A percentile compares a stretch with the other conserved stretches of the same genome.
phyloP scores from a whole-genome alignment of 2,888 invertebrate species.

The Amaurobius ferox region DNA sequence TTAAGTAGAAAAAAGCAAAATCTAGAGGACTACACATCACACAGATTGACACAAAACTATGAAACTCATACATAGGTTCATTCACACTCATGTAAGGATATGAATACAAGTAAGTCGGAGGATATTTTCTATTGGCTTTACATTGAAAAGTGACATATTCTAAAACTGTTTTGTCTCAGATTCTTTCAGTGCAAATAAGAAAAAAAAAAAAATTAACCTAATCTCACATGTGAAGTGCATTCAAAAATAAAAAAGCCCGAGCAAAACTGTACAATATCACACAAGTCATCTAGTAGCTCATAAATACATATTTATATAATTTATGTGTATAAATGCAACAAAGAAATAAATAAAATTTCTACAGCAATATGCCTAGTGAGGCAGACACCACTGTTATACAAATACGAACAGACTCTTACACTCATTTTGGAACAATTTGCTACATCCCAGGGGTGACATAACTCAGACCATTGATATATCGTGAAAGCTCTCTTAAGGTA shows the following conservation, averaged over 20 bases:
- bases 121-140: too few species aligned
- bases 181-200: neutral
- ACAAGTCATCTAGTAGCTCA: slow-evolving; percentile 45
- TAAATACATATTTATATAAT: slow-evolving; percentile 55
- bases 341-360: slow-evolving; percentile 43
- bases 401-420: neutral
- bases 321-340: slow-evolving; percentile 39
- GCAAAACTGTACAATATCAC: slow-evolving; percentile 51
- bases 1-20: too few species aligned
- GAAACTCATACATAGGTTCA: too few species aligned
- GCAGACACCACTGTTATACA: neutral
- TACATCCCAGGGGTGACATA: neutral
- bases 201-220: neutral
- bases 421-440: neutral
- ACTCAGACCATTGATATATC: too few species aligned
- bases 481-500: too few species aligned
- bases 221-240: neutral
- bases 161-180: neutral
- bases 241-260: slow-evolving; percentile 4
- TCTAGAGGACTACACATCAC: too few species aligned
- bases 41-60: too few species aligned
- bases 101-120: too few species aligned
- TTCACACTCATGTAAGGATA: too few species aligned
- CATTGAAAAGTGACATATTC: too few species aligned
- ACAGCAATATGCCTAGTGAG: neutral